A percentile compares a stretch with the other conserved stretches of the same genome.
phyloP scores from a whole-genome alignment of 2,113 vertebrate species.

The Electrona antarctica region DNA sequence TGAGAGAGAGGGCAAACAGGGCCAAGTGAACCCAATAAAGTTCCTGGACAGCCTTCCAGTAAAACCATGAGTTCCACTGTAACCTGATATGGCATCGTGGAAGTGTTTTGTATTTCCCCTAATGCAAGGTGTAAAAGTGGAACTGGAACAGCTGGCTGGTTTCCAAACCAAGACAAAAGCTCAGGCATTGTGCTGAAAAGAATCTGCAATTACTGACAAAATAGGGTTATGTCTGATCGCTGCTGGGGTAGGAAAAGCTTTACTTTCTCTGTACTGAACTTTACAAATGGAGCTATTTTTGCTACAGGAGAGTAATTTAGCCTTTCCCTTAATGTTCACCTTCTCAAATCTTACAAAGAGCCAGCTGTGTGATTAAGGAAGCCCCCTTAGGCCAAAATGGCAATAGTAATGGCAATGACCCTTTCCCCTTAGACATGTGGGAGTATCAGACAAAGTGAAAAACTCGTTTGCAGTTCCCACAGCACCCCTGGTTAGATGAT shows the following conservation, averaged over 20 bases:
- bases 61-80: conserved; percentile 26
- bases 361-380: conserved; percentile 44
- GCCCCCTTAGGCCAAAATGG: conserved; percentile 18
- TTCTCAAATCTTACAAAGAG: conserved; percentile 39
- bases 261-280: conserved; percentile 47
- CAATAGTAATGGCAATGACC: conserved; percentile 14
- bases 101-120: conserved; percentile 52
- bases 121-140: conserved; percentile 56
- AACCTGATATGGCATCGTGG: conserved; percentile 44
- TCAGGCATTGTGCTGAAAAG: conserved; percentile 28
- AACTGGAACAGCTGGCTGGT: conserved; percentile 63
- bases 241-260: conserved; percentile 7
- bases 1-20: neutral
- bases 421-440: neutral
- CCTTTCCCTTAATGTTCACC: neutral
- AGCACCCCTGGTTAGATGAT: conserved; percentile 15
- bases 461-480: neutral
- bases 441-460: conserved; percentile 1
- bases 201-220: conserved; percentile 60
- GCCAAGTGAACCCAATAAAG: neutral
- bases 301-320: conserved; percentile 37
- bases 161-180: conserved; percentile 53
- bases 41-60: conserved; percentile 5
- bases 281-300: conserved; percentile 56
- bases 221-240: conserved; percentile 41